Evolutionary conservation across 23 tunicate genomes (phyloP), one percentile per base, ranked within the genome.

Genomic region (Aplidium turbinatum): DNA sequence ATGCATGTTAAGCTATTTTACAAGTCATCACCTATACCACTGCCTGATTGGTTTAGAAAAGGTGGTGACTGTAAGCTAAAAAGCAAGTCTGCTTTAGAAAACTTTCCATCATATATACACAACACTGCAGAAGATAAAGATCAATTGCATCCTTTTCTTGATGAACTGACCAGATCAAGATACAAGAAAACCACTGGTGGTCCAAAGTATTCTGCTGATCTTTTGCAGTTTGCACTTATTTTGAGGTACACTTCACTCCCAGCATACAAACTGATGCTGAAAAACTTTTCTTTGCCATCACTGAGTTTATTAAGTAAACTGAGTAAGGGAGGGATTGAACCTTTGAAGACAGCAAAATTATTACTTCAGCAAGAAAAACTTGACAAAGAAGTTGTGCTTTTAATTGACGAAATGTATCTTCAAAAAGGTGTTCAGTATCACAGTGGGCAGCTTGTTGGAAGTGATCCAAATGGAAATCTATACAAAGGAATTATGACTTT

Each of bases 401-500:
- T 54, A 54, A 6, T 54, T 13, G 61, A 54, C 23, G 22, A 54
- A n/a, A 54, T 54, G 20, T 54, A 54, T 20, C 23, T 54, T 22
- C 61, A 54, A 54, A n/a, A 54, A 25, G 23, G 60, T 30, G 7
- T 60, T 16, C 68, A 28, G 31, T 60, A 6, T 60, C 68, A 60
- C 13, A 30, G n/a, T 30, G 36, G 68, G 31, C 30, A 60, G 31
- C 3, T 31, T 27, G 13, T 4, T 5, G 36, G 36, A 60, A 30
- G 68, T 26, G 68, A 60, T 60, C 6, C 24, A 5, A 38, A 60
- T 5, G 36, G 23, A n/a, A 54, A 54, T 54, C 21, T 54, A 6
- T n/a, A 9, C 22, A 54, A 54, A 54, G 61, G 61, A 3, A 60
- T 31, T 5, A 4, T 60, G 36, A 60, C 68, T 6, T 60, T 60